Base-by-base conservation (phyloP, 2,797 vertebrate species). In the Poecilia velifera region DNA sequence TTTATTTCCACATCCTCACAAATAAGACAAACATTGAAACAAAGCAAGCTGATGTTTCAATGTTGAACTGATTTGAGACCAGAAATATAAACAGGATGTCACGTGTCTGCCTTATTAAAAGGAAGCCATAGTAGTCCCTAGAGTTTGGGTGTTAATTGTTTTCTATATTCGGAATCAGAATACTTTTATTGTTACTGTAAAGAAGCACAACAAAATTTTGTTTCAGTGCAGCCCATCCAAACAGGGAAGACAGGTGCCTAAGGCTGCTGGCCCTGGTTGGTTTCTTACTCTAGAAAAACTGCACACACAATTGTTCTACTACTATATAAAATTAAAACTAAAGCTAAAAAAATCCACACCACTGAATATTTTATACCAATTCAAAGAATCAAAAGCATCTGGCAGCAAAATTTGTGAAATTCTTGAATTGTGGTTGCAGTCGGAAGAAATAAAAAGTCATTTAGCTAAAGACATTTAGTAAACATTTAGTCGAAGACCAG, bases 281-380 rank as follows among this genome's bases (percentile, higher is more conserved):
- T 55, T 55, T 55, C 9, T n/a, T n/a, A n/a, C 53, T 55, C 25
- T 55, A 59, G 28, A 59, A 59, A 59, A 59, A 6, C 57, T 59
- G 57, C 0, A 12, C 57, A 1, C 0, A 12, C 57, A 1, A 10
- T n/a, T 4, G 4, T 71, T 3, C 12, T n/a, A 13, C 45, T 43
- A 1, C 5, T 13, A 25, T 16, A 28, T 71, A 12, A 45, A 45
- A n/a, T 71, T 28, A n/a, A 2, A 70, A 70, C 2, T 12, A 28
- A 14, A 45, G 22, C 10, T 45, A 8, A 16, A 45, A 16, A 25
- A 22, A 10, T 25, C 16, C 12, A 41, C 41, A 14, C 6, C 4
- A 28, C 41, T 45, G 18, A 39, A 66, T 36, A 18, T 66, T 18
- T 36, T 20, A 7, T 36, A 1, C 34, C 1, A 39, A 18, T 39